These are phyloP conservation scores for Drosophila leonis DNA, from an alignment of 2,888 invertebrate species.

Conservation along the genomic window DNA sequence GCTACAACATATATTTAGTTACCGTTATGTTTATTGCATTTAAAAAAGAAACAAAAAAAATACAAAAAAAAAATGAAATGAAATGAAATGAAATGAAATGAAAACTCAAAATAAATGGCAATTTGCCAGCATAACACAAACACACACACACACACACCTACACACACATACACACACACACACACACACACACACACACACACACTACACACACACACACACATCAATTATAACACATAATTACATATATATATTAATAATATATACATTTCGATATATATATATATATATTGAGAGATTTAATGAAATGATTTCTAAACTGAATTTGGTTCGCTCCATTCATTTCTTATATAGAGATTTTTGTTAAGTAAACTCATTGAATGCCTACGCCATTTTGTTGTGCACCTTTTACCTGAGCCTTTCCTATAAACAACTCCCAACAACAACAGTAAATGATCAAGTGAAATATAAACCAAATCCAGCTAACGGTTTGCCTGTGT, in stretches of 20 bases:
- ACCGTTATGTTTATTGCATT: conserved; percentile 80
- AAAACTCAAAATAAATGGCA: conserved; percentile 14
- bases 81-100: neutral
- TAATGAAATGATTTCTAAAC: conserved; percentile 15
- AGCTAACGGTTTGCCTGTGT: conserved; percentile 85
- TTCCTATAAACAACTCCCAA: neutral
- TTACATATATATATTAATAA: conserved; percentile 14
- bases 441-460: neutral
- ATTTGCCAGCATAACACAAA: conserved; percentile 16
- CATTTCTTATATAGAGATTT: conserved; percentile 11
- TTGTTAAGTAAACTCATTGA: conserved; percentile 15
- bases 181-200: conserved; percentile 15
- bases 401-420: conserved; percentile 9
- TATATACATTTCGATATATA: conserved; percentile 11
- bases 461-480: conserved; percentile 11
- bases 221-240: conserved; percentile 6
- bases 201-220: conserved; percentile 18
- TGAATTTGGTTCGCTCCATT: conserved; percentile 23
- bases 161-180: conserved; percentile 17
- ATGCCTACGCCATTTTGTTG: conserved; percentile 21
- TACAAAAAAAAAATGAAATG: neutral
- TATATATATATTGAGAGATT: conserved; percentile 3
- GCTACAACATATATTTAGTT: conserved; percentile 85
- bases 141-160: conserved; percentile 15
- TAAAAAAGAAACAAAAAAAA: conserved; percentile 27